Conservation (phyloP, 2,797 vertebrate species). For the Thripadectes ignobilis region DNA sequence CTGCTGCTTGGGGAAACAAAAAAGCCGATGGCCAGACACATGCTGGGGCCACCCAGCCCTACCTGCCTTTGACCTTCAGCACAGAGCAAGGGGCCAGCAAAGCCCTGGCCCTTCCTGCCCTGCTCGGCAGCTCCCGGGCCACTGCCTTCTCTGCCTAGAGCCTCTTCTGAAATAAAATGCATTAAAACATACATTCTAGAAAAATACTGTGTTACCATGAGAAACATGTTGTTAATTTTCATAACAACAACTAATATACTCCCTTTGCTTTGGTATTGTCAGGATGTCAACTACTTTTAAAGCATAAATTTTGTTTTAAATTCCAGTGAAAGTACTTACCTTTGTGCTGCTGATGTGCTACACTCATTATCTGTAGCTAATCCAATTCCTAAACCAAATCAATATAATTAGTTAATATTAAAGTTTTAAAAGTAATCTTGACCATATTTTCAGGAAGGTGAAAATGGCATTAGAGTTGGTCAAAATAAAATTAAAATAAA, state of each 20-base stretch:
- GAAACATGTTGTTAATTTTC: slow-evolving; percentile 41
- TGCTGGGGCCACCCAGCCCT: not conserved
- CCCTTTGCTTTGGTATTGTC: not conserved
- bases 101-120: not conserved
- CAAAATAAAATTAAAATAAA: not conserved
- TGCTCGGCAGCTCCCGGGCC: not conserved
- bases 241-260: slow-evolving; percentile 30
- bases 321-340: not conserved
- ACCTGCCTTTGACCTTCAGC: not conserved
- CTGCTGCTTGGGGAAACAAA: not conserved
- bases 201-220: not conserved
- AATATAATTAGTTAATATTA: not conserved
- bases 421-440: not conserved
- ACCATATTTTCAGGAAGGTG: not conserved
- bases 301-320: not conserved
- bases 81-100: not conserved
- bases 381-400: not conserved
- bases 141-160: not conserved
- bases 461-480: not conserved
- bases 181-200: not conserved
- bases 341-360: not conserved
- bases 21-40: not conserved
- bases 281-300: not conserved
- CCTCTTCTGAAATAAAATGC: not conserved
- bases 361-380: not conserved